These are phyloP conservation scores for Trichogramma evanescens DNA, from an alignment of 2,888 invertebrate species.

Conservation along the genomic window DNA sequence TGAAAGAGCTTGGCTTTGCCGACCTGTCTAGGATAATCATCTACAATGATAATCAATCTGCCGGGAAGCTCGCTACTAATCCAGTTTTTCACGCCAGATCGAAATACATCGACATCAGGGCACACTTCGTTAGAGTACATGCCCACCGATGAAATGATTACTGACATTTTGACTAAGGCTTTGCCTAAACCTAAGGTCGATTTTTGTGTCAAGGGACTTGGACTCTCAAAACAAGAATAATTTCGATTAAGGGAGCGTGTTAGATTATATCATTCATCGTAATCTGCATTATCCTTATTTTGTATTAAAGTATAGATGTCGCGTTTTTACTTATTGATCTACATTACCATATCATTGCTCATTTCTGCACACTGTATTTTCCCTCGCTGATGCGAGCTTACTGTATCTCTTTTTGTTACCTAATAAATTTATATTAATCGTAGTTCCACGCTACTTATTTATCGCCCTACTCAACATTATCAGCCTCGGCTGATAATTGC, in stretches of 20 bases:
- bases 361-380: no score
- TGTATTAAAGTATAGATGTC: background rate
- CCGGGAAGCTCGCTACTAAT: constrained; percentile 17
- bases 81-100: constrained; percentile 19
- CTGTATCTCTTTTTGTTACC: no score
- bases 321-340: background rate
- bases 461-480: no score
- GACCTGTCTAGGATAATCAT: background rate
- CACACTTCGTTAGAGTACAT: constrained; percentile 20
- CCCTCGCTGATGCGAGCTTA: no score
- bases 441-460: no score
- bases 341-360: background rate
- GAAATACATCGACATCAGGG: constrained; percentile 23
- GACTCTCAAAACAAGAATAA: background rate
- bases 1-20: constrained; percentile 13
- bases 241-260: constrained; percentile 20
- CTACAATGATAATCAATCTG: constrained; percentile 21
- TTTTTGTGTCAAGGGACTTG: constrained; percentile 8
- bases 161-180: constrained; percentile 21
- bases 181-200: constrained; percentile 9
- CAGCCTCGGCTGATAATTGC: no score
- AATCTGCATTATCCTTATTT: background rate
- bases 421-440: no score
- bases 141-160: constrained; percentile 17
- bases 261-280: background rate